A percentile compares a stretch with the other conserved stretches of the same genome.
Evolutionary conservation across 2,888 invertebrate genomes (phyloP).

Genomic region (Pediacus dermestoides): DNA sequence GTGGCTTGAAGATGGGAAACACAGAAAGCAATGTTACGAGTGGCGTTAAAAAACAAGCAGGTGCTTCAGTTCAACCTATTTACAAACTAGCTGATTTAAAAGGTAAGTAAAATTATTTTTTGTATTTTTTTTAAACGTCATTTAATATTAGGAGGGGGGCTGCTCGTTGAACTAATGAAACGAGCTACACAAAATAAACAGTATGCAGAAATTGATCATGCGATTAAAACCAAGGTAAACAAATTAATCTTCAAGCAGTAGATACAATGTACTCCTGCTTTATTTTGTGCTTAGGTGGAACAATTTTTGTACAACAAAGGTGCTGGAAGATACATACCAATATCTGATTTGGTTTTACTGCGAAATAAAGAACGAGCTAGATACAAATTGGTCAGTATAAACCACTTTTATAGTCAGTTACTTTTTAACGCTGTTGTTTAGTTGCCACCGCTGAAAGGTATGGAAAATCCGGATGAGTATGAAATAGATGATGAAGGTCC

Average conservation of each 20-base stretch:
- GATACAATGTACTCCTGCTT: background rate
- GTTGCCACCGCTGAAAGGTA: slow-evolving; percentile 70
- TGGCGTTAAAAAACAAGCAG: slow-evolving; percentile 94
- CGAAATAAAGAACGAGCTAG: slow-evolving; percentile 82
- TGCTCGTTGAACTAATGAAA: slow-evolving; percentile 92
- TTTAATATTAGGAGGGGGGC: slow-evolving; percentile 69
- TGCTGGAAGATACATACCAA: slow-evolving; percentile 84
- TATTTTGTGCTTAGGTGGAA: slow-evolving; percentile 56
- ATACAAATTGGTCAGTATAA: slow-evolving; percentile 65
- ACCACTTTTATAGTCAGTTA: slow-evolving; percentile 6
- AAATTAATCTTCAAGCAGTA: too few species aligned
- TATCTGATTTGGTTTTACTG: slow-evolving; percentile 81
- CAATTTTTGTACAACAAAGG: slow-evolving; percentile 94
- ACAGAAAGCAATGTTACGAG: slow-evolving; percentile 87
- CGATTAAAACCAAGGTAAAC: slow-evolving; percentile 75
- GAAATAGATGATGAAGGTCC: slow-evolving; percentile 77
- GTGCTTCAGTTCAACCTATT: slow-evolving; percentile 74
- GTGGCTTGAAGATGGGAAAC: slow-evolving; percentile 77
- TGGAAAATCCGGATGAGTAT: slow-evolving; percentile 84
- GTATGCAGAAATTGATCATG: slow-evolving; percentile 87
- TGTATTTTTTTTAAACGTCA: background rate
- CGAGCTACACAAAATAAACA: slow-evolving; percentile 85
- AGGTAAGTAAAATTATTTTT: slow-evolving; percentile 54
- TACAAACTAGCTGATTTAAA: slow-evolving; percentile 89
- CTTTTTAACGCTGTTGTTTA: slow-evolving; percentile 48